Evolutionary conservation across 1,140 invertebrate species (phyloP).

Genomic region (Monochamus saltuarius): DNA sequence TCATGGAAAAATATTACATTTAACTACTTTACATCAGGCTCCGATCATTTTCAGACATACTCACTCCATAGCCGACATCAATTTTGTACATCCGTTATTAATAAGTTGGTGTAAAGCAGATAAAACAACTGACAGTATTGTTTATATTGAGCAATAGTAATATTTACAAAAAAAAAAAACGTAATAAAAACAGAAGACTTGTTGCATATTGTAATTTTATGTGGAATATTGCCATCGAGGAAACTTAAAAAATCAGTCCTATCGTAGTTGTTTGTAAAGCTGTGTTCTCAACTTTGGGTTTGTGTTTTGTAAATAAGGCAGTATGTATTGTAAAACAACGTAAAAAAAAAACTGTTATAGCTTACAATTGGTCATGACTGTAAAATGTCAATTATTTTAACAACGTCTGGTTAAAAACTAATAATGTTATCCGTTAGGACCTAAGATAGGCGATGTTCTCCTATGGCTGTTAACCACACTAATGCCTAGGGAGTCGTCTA

Average conservation of each 20-base stretch:
- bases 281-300: conserved; percentile 2
- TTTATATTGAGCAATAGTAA: conserved; percentile 21
- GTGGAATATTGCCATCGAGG: conserved; percentile 3
- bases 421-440: conserved; percentile 41
- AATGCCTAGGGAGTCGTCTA: conserved; percentile 32
- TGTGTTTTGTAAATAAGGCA: conserved; percentile 7
- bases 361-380: conserved; percentile 6
- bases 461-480: conserved; percentile 20
- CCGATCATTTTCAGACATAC: too few relatives aligned
- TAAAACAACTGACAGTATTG: background rate
- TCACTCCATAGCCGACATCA: too few relatives aligned
- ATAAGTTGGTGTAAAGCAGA: too few relatives aligned
- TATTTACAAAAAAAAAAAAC: conserved; percentile 16
- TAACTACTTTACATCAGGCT: too few relatives aligned
- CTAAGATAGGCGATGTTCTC: conserved; percentile 35
- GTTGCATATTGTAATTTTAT: background rate
- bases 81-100: too few relatives aligned
- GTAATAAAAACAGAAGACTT: conserved; percentile 4
- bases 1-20: too few relatives aligned
- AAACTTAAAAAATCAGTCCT: conserved; percentile 21
- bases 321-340: conserved; percentile 22
- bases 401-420: background rate
- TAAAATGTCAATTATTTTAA: background rate
- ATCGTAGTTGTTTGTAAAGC: conserved; percentile 7
- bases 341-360: background rate